Percentiles rank a stretch among this genome's conserved stretches.
Conservation (phyloP, 2,797 vertebrate species). For the Philypnodon macrostomus region DNA sequence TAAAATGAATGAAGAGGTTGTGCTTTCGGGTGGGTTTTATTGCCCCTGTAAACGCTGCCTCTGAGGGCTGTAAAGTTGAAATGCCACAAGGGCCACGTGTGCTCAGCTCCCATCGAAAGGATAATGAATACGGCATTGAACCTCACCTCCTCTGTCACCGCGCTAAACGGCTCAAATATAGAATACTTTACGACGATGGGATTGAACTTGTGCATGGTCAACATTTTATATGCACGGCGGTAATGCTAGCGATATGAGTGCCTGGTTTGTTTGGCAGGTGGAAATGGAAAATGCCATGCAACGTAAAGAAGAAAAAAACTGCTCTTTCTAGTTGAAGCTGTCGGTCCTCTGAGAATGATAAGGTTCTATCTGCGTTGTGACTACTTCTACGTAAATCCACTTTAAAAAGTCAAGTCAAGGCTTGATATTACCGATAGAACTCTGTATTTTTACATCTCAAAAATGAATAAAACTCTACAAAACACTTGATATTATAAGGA, state of each 20-base stretch:
- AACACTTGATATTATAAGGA: too few species aligned
- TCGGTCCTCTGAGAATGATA: too few species aligned
- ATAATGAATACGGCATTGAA: conserved; percentile 17
- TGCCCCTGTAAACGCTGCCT: conserved; percentile 17
- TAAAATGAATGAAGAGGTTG: conserved; percentile 26
- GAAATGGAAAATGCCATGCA: conserved; percentile 35
- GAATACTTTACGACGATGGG: conserved; percentile 11
- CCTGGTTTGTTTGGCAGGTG: conserved; percentile 36
- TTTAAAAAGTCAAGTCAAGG: too few species aligned
- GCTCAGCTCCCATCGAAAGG: conserved; percentile 20
- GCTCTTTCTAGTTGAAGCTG: conserved; percentile 19
- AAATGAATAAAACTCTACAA: too few species aligned
- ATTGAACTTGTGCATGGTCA: conserved; percentile 35
- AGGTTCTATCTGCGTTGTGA: too few species aligned
- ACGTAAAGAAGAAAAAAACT: conserved; percentile 11
- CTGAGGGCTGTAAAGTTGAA: conserved; percentile 20
- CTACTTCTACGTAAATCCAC: too few species aligned
- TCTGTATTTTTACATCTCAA: too few species aligned
- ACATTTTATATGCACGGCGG: conserved; percentile 26
- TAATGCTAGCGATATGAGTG: conserved; percentile 8
- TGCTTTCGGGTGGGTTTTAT: conserved; percentile 4
- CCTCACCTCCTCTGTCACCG: conserved; percentile 25
- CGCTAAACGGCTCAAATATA: conserved; percentile 13
- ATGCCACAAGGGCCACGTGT: conserved; percentile 10
- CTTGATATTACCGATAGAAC: too few species aligned